These are phyloP conservation scores for Osmerus eperlanus DNA, from an alignment of 2,113 vertebrate species.

Conservation along the genomic window DNA sequence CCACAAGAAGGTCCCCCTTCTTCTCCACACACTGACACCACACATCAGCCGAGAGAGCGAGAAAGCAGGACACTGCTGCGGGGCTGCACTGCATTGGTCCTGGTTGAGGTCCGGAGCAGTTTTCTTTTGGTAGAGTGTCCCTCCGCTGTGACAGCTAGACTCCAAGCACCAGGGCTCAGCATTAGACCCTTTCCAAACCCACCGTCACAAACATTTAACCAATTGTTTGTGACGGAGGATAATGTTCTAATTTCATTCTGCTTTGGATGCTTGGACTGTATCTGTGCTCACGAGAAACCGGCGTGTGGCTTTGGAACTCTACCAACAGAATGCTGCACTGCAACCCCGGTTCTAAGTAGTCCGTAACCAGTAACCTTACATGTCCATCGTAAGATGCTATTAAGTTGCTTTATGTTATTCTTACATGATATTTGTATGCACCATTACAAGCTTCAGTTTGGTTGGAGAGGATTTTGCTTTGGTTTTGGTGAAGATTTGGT, in stretches of 20 bases:
- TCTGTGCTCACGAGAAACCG: slow-evolving; percentile 27
- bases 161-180: slow-evolving; percentile 39
- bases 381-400: slow-evolving; percentile 31
- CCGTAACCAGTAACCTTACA: slow-evolving; percentile 56
- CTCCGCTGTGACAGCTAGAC: slow-evolving; percentile 10
- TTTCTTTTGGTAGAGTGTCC: slow-evolving; percentile 51
- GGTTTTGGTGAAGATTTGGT: background rate
- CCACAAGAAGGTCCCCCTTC: slow-evolving; percentile 75
- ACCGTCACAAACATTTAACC: slow-evolving; percentile 70
- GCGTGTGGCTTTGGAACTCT: slow-evolving; percentile 40
- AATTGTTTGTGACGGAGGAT: slow-evolving; percentile 71
- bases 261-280: slow-evolving; percentile 43
- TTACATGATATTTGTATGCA: slow-evolving; percentile 57
- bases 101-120: slow-evolving; percentile 41
- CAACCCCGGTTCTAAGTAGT: slow-evolving; percentile 41
- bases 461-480: slow-evolving; percentile 8
- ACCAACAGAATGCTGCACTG: slow-evolving; percentile 53
- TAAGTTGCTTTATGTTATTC: slow-evolving; percentile 42
- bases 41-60: slow-evolving; percentile 37
- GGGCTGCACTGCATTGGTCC: slow-evolving; percentile 64
- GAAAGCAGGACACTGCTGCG: no score
- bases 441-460: slow-evolving; percentile 17
- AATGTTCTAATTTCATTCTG: slow-evolving; percentile 14
- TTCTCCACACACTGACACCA: slow-evolving; percentile 75
- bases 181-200: slow-evolving; percentile 19